These are phyloP conservation scores for Busseola fusca DNA, from an alignment of 2,888 invertebrate genomes.

Conservation along the genomic window DNA sequence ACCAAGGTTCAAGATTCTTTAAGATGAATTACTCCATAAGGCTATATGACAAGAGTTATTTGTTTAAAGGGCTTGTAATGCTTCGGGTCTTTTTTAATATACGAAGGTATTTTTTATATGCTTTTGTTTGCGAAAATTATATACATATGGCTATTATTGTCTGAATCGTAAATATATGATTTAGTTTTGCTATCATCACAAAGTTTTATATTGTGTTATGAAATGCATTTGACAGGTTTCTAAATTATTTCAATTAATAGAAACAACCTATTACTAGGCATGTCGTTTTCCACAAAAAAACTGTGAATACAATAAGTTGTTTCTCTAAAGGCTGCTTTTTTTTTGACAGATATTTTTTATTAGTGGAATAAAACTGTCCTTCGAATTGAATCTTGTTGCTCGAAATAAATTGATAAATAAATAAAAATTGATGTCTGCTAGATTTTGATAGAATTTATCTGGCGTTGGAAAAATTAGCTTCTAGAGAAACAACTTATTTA, in stretches of 20 bases:
- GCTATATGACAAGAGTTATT: conserved; percentile 8
- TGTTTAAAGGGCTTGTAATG: not conserved
- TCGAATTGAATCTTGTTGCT: too few relatives aligned
- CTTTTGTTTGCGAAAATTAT: conserved; percentile 11
- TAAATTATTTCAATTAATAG: not conserved
- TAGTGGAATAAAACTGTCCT: too few relatives aligned
- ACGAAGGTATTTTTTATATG: conserved; percentile 5
- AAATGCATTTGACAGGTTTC: not conserved
- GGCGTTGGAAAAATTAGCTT: too few relatives aligned
- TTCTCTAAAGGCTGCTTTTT: too few relatives aligned
- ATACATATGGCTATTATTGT: not conserved
- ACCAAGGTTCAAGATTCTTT: conserved; percentile 25
- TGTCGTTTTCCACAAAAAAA: not conserved
- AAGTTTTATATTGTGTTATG: not conserved
- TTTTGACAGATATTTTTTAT: too few relatives aligned
- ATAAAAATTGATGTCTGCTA: too few relatives aligned
- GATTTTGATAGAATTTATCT: too few relatives aligned
- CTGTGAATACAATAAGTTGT: not conserved
- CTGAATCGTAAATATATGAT: not conserved
- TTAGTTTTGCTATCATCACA: not conserved
- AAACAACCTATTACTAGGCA: not conserved
- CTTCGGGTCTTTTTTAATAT: conserved; percentile 11
- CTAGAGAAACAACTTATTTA: not conserved
- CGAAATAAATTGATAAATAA: too few relatives aligned
- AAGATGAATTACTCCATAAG: conserved; percentile 11